Evolutionary conservation across 2,888 invertebrate species (phyloP).

Genomic region (Acanthopleura granulata): DNA sequence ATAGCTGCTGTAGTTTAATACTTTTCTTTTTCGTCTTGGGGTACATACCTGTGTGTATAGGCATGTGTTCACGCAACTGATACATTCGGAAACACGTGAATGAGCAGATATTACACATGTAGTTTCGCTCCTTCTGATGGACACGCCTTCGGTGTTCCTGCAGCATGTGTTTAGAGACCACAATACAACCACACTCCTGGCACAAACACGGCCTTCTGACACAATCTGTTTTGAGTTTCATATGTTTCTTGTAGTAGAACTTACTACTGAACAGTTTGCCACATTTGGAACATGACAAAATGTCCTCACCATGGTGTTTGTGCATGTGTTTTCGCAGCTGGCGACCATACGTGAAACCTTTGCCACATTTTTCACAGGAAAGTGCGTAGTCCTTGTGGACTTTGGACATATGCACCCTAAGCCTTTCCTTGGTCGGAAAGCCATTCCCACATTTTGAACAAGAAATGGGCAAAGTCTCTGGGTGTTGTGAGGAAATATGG

Average conservation of each 20-base stretch:
- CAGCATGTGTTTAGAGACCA: not conserved
- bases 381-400: not conserved
- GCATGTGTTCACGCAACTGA: slow-evolving; percentile 9
- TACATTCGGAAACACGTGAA: not conserved
- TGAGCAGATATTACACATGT: not conserved
- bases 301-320: not conserved
- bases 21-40: too few relatives aligned
- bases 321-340: slow-evolving; percentile 1
- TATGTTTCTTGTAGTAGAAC: not conserved
- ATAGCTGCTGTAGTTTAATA: too few relatives aligned
- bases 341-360: not conserved
- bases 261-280: not conserved
- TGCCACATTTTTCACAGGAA: not conserved
- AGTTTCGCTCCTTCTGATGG: not conserved
- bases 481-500: not conserved
- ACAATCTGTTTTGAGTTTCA: not conserved
- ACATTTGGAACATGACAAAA: not conserved
- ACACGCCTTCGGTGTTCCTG: not conserved
- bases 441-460: not conserved
- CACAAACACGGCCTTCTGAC: not conserved
- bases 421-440: not conserved
- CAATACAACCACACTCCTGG: not conserved
- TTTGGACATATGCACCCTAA: not conserved
- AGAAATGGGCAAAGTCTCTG: not conserved
- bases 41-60: slow-evolving; percentile 5